Evolutionary conservation across 2,797 vertebrate genomes (phyloP).

Genomic region (Eulemur albifrons): DNA sequence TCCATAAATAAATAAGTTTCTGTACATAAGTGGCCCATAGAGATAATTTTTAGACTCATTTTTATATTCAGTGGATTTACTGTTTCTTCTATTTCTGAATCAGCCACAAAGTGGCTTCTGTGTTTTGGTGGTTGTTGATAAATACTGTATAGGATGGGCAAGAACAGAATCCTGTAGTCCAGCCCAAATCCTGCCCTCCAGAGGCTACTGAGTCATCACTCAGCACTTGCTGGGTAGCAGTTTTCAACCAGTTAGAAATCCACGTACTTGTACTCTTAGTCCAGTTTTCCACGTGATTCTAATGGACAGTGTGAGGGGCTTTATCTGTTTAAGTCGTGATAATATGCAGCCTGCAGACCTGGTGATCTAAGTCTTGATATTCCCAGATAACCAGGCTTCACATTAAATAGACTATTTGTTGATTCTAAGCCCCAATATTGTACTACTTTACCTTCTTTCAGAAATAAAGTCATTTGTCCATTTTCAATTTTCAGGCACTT

Average conservation of each 20-base stretch:
- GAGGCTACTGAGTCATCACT: neutral
- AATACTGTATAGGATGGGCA: neutral
- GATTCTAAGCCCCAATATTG: neutral
- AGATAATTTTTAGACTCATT: neutral
- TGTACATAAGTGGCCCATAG: neutral
- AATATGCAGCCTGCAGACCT: neutral
- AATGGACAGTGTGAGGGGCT: neutral
- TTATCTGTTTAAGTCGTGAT: neutral
- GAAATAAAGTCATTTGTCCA: neutral
- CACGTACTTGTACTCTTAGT: neutral
- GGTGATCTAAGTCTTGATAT: neutral
- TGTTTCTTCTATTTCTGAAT: neutral
- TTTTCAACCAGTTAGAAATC: neutral
- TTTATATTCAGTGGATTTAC: neutral
- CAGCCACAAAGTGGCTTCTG: neutral
- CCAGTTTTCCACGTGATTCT: neutral
- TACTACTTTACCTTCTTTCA: neutral
- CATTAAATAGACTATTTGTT: neutral
- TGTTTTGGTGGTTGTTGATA: neutral
- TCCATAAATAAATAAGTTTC: neutral
- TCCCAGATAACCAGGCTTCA: neutral
- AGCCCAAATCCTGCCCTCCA: neutral
- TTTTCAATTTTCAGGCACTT: neutral
- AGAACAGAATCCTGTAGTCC: neutral
- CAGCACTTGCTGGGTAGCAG: neutral